Evolutionary conservation across 2,888 invertebrate species (phyloP), one percentile per base, ranked within the genome.

Genomic region (Ophion ventricosus): DNA sequence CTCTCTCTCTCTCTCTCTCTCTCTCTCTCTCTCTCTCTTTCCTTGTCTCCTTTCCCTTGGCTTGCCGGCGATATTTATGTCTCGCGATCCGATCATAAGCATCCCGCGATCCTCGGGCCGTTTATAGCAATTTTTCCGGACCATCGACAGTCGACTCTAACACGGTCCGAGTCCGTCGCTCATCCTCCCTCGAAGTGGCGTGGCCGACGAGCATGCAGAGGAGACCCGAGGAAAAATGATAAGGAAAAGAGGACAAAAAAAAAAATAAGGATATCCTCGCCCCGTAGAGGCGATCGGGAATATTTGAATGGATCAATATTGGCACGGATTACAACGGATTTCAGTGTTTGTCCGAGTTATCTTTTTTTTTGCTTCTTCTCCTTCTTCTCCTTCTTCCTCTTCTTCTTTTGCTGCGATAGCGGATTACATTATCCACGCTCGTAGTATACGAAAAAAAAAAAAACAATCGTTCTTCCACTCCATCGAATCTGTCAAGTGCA

Each of bases 291-390:
- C 26, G 25, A 63, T 43, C 66, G 49, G 49, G 23, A 70, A 74
- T 57, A 79, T 83, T 75, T 72, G 75, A 83, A 83, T 83, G 72
- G 70, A 79, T 83, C 83, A 70, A 83, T 83, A 83, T 83, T 83
- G 75, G 57, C 70, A 74, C 64, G 74, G 75, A 75, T 75, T 66
- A 64, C 75, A 49, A 79, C 74, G 74, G 64, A 75, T 75, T 83
- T 64, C 49, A 80, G 49, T 54, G 49, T 70, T 49, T 80, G 20
- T 70, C 20, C 69, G 49, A 49, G 3, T 11, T 14, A 1, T 49
- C 0, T 43, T 43, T 43, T 43, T 43, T 11, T 49, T 10, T 43
- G 10, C 2, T 17, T 3, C 17, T 49, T 17, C 49, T 1, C 11
- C 49, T 49, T 17, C 14, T 49, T 17, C 49, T 14, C 14, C 17